A percentile compares a stretch with the other conserved stretches of the same genome.
Evolutionary conservation across 2,888 invertebrate genomes (phyloP).

Genomic region (Acronicta leporina): DNA sequence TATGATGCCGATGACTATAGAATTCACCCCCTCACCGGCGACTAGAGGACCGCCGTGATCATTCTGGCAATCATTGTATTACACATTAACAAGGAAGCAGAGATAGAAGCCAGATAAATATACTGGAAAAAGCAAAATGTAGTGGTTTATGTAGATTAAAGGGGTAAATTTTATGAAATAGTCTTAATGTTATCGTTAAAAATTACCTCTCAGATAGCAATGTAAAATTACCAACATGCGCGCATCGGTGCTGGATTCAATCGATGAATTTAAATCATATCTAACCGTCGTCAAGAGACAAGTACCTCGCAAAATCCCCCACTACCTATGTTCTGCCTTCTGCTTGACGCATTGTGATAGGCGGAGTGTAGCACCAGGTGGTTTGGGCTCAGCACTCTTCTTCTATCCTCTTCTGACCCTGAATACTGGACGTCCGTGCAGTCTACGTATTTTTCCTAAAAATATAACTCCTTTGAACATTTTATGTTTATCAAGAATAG

Average conservation of each 20-base stretch:
- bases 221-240: too few relatives aligned
- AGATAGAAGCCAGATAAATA: too few relatives aligned
- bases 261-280: too few relatives aligned
- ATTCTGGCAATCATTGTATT: constrained; percentile 62
- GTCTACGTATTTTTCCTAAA: constrained; percentile 77
- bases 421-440: constrained; percentile 71
- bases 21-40: constrained; percentile 58
- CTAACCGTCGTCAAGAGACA: too few relatives aligned
- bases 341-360: constrained; percentile 62
- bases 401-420: constrained; percentile 53
- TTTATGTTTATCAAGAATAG: not conserved
- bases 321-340: constrained; percentile 52
- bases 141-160: too few relatives aligned
- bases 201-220: too few relatives aligned
- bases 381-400: constrained; percentile 55
- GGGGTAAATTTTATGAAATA: too few relatives aligned
- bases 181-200: too few relatives aligned
- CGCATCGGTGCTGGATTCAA: too few relatives aligned
- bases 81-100: not conserved
- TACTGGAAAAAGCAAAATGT: too few relatives aligned
- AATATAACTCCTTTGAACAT: constrained; percentile 9
- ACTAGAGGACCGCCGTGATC: constrained; percentile 78
- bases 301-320: constrained; percentile 80
- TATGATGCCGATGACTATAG: constrained; percentile 74
- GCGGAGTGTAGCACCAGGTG: constrained; percentile 69